phyloP scores from a whole-genome alignment of 2,113 vertebrate species.

The human region DNA sequence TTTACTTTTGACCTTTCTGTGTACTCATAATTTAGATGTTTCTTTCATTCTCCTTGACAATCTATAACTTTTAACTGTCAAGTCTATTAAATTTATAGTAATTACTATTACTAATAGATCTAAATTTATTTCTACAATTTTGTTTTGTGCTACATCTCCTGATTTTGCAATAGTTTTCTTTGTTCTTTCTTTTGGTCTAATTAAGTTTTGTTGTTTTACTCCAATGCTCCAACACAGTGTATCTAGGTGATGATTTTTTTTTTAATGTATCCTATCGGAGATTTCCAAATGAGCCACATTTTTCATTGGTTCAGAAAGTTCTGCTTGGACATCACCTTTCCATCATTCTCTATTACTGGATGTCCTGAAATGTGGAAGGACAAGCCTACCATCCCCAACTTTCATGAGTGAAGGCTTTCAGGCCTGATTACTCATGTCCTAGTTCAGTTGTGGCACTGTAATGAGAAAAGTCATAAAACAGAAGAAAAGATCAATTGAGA shows the following conservation, averaged over 20 bases:
- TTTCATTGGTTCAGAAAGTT: neutral
- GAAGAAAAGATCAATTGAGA: neutral
- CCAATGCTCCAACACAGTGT: neutral
- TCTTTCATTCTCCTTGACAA: neutral
- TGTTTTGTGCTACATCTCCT: neutral
- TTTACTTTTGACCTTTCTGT: neutral
- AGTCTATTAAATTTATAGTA: neutral
- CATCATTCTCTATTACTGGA: neutral
- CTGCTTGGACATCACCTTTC: neutral
- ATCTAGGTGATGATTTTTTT: neutral
- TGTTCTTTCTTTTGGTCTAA: neutral
- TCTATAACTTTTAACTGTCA: neutral
- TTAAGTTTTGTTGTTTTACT: neutral
- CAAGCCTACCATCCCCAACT: neutral
- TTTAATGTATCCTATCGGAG: neutral
- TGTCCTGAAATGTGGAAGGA: neutral
- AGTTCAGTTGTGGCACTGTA: neutral
- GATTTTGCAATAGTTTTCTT: neutral
- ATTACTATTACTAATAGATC: neutral
- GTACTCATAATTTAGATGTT: neutral
- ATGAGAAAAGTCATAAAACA: neutral
- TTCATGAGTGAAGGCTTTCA: neutral
- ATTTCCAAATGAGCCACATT: neutral
- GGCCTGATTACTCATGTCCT: neutral
- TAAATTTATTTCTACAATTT: neutral